Conservation (phyloP, 2,888 invertebrate genomes). For the Dromius quadrimaculatus region DNA sequence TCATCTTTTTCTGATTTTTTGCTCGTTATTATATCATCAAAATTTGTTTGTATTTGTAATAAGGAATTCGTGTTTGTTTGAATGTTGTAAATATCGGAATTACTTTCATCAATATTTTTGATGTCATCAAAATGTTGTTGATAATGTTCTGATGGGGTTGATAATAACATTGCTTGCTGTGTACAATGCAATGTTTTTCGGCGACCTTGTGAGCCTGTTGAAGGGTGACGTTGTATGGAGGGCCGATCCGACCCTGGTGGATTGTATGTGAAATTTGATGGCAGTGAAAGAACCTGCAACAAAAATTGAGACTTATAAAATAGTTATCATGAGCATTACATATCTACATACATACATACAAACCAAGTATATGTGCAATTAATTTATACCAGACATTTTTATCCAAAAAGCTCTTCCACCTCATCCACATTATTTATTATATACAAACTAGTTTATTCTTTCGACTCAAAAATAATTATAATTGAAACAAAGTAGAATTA, state of each 20-base stretch:
- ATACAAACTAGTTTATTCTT: too few species aligned
- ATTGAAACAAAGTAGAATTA: background rate
- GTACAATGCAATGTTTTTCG: constrained; percentile 74
- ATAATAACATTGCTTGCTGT: constrained; percentile 69
- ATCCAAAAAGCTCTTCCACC: too few species aligned
- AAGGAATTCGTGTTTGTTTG: constrained; percentile 59
- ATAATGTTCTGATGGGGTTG: background rate
- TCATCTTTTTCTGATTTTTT: constrained; percentile 54
- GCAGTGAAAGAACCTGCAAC: constrained; percentile 78
- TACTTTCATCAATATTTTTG: constrained; percentile 63
- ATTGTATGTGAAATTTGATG: constrained; percentile 87
- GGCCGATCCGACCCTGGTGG: constrained; percentile 71
- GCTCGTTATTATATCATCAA: constrained; percentile 61
- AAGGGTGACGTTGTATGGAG: constrained; percentile 60
- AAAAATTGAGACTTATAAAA: too few species aligned
- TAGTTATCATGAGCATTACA: too few species aligned
- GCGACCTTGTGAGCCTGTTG: constrained; percentile 63
- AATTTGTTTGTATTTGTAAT: constrained; percentile 57
- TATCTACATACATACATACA: too few species aligned
- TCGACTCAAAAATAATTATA: background rate
- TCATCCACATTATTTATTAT: too few species aligned
- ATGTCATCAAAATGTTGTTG: constrained; percentile 71
- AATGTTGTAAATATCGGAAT: constrained; percentile 64
- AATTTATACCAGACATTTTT: too few species aligned
- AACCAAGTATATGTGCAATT: too few species aligned